Evolutionary conservation across 2,888 invertebrate species (phyloP), one percentile per base, ranked within the genome.

Genomic region (Meta bourneti): DNA sequence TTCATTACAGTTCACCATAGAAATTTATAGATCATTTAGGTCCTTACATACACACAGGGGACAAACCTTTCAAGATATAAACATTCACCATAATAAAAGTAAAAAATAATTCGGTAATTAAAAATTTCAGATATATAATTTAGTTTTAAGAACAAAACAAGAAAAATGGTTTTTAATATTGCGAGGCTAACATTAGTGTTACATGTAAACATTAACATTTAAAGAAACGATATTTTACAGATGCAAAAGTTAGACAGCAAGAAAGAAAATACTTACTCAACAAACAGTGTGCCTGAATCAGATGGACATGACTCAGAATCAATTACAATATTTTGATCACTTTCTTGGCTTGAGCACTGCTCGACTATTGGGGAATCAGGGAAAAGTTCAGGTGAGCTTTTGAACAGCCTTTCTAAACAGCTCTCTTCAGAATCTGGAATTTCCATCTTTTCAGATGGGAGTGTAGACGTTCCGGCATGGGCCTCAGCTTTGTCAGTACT

Each of bases 321-420:
- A 5, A 69, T 16, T 16, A 52, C 51, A 20, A 16, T 51, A 8
- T 48, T 16, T 20, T 7, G 19, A 1, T 70, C 16, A 9, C 19
- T 70, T 52, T 77, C 78, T 51, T 86, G 20, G 19, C 78, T 86
- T 16, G 77, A 70, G 49, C 51, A 75, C 19, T 89, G 49, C 70
- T 89, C 82, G 7, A 77, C 51, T 6, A 51, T 19, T 70, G 77
- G 70, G 9, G 89, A 78, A 7, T 83, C 79, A 0, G 78, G 52
- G 54, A 83, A 72, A 20, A 78, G 16, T 52, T 89, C 89, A 19
- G 20, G 6, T 13, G 89, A 89, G 49, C 71, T 78, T 5, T 77
- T 13, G 20, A 86, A 54, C 7, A 89, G 51, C 48, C 83, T 83
- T 20, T 20, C 75, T 34, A 86, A 13, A 7, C 61, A 52, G 34